A percentile compares a stretch with the other conserved stretches of the same genome.
These are phyloP conservation scores for Pegoplata infirma DNA, from an alignment of 2,888 invertebrate genomes.

Conservation along the genomic window DNA sequence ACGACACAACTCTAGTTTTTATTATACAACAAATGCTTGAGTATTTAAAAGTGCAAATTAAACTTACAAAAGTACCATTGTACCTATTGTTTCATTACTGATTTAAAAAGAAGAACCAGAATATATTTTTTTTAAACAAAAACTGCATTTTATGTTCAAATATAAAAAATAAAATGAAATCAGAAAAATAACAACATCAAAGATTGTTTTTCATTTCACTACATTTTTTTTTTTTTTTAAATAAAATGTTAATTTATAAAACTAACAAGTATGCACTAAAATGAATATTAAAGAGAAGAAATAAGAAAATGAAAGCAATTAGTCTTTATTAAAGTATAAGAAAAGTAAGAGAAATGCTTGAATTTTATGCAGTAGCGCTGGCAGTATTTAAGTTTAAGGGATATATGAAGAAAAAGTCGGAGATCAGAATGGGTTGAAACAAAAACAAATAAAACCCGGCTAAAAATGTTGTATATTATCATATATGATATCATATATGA, in stretches of 20 bases:
- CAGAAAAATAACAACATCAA: constrained; percentile 15
- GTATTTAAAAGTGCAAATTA: too few species aligned
- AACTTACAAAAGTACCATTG: too few species aligned
- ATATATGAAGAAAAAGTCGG: too few species aligned
- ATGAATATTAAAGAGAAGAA: constrained; percentile 11
- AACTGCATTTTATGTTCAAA: background rate
- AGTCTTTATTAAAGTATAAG: constrained; percentile 33
- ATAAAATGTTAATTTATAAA: constrained; percentile 34
- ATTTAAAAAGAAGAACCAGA: constrained; percentile 20
- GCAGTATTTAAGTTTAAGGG: too few species aligned
- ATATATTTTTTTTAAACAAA: constrained; percentile 17
- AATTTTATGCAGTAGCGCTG: background rate
- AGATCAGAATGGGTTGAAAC: too few species aligned
- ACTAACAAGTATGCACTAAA: constrained; percentile 25
- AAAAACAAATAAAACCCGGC: too few species aligned
- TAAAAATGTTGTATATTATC: too few species aligned
- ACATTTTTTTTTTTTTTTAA: background rate
- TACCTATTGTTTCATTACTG: too few species aligned
- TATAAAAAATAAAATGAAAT: background rate
- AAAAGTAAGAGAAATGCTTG: background rate
- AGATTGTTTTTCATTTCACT: constrained; percentile 13
- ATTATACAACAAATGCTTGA: too few species aligned
- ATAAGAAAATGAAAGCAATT: constrained; percentile 49
- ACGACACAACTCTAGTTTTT: too few species aligned
- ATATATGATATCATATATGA: too few species aligned